These are phyloP conservation scores for Loriculus beryllinus DNA, from an alignment of 2,797 vertebrate species.

Conservation along the genomic window DNA sequence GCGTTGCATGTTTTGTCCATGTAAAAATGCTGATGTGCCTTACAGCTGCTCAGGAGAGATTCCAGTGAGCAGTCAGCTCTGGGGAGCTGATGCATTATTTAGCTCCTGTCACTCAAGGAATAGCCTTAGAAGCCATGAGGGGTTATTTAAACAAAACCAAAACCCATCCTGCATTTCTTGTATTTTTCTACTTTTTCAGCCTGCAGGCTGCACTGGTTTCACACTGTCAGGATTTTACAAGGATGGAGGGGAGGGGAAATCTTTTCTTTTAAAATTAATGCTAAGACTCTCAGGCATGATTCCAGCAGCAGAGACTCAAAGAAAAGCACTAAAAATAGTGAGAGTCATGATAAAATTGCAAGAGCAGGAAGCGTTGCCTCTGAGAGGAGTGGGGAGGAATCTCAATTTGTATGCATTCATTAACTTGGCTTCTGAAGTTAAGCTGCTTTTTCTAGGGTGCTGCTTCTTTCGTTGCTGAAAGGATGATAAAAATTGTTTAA, in stretches of 20 bases:
- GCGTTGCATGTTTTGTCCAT: neutral
- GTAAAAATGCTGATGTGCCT: neutral
- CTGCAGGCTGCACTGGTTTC: slow-evolving; percentile 12
- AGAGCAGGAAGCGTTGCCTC: slow-evolving; percentile 48
- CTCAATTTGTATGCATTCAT: slow-evolving; percentile 51
- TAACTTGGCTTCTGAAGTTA: slow-evolving; percentile 45
- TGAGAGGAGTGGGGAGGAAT: slow-evolving; percentile 51
- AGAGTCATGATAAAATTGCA: slow-evolving; percentile 46
- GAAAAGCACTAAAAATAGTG: slow-evolving; percentile 46
- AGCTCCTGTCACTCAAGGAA: neutral
- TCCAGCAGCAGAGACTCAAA: slow-evolving; percentile 21
- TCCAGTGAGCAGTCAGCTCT: neutral
- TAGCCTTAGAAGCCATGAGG: neutral
- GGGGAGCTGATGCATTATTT: neutral
- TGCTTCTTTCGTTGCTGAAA: neutral
- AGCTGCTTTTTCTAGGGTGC: neutral
- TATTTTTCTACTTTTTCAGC: neutral
- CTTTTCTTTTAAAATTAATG: slow-evolving; percentile 14
- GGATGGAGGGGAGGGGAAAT: neutral
- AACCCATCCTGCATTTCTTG: neutral
- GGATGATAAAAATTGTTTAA: slow-evolving; percentile 69
- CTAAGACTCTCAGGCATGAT: neutral
- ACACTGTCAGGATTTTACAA: neutral
- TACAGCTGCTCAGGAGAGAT: neutral
- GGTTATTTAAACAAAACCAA: neutral